A percentile compares a stretch with the other conserved stretches of the same genome.
Evolutionary conservation across 1,140 invertebrate genomes (phyloP).

Genomic region (Cataglyphis hispanica): DNA sequence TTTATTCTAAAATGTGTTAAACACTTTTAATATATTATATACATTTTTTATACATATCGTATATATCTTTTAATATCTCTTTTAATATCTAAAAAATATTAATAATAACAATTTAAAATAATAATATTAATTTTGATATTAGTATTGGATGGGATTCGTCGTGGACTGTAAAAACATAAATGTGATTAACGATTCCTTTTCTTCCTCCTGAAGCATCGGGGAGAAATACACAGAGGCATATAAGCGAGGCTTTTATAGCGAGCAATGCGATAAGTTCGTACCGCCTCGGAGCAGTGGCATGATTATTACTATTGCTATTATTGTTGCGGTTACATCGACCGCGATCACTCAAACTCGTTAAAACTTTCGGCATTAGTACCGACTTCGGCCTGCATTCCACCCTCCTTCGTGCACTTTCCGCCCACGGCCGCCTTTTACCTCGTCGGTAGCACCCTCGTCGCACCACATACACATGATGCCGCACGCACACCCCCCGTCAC

Average conservation of each 20-base stretch:
- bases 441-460: slow-evolving; percentile 10
- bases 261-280: slow-evolving; percentile 81
- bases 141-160: not conserved
- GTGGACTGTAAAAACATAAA: not conserved
- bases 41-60: no score
- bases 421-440: slow-evolving; percentile 64
- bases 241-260: slow-evolving; percentile 37
- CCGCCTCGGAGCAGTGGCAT: slow-evolving; percentile 74
- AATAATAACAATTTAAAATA: not conserved
- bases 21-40: not conserved
- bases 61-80: not conserved
- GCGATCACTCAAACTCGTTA: slow-evolving; percentile 86
- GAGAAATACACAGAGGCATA: slow-evolving; percentile 3
- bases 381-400: slow-evolving; percentile 81
- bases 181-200: slow-evolving; percentile 36
- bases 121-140: not conserved
- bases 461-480: slow-evolving; percentile 11
- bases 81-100: not conserved
- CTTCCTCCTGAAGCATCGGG: slow-evolving; percentile 17
- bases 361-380: slow-evolving; percentile 85
- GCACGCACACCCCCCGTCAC: slow-evolving; percentile 21
- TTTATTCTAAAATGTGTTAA: not conserved
- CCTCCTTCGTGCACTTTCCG: slow-evolving; percentile 78
- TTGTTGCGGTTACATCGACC: slow-evolving; percentile 85
- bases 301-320: slow-evolving; percentile 83